Evolutionary conservation across 2,797 vertebrate species (phyloP), one percentile per base, ranked within the genome.

Genomic region (Columba guinea): DNA sequence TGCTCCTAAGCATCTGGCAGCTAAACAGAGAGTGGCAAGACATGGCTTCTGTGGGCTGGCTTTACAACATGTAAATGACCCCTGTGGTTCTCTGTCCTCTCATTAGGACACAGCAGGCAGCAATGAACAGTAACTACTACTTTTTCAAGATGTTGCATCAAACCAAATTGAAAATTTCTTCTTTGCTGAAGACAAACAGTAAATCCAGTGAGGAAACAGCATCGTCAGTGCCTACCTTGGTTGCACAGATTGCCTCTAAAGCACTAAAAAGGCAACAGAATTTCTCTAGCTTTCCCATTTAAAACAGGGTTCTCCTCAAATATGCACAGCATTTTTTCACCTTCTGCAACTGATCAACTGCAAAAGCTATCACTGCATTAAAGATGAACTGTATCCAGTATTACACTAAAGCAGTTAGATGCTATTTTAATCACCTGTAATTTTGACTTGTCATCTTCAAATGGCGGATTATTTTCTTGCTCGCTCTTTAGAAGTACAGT

Each of bases 381-480:
- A 39, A 79, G 20, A n/a, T 15, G 12, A 86, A 59, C 35, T 48
- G 23, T 11, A 75, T 11, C 26, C 44, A 59, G 27, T 9, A 49
- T 17, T 65, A 39, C 18, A 86, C 56, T 52, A 62, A 71, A 93
- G 30, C 68, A 81, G 12, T 30, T 44, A 24, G 32, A 48, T 41
- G 11, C 7, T 46, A 34, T 56, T 91, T 77, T 60, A 97, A 97
- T 95, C 92, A 99, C 99, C 98, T 99, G 99, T 86, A 98, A 93
- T 94, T 99, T 99, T 68, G 98, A 98, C 88, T 98, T 98, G 68
- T 98, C 98, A 56, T 98, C 97, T 80, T 99, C 98, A 34, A 84
- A 97, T 5, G 70, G 19, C 11, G 92, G 97, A 75, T 95, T 97
- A 65, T 85, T 93, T 62, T 96, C 95, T 51, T 95, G 97, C n/a